Evolutionary conservation across 2,888 invertebrate genomes (phyloP).

Genomic region (Stenoptilia bipunctidactyla): DNA sequence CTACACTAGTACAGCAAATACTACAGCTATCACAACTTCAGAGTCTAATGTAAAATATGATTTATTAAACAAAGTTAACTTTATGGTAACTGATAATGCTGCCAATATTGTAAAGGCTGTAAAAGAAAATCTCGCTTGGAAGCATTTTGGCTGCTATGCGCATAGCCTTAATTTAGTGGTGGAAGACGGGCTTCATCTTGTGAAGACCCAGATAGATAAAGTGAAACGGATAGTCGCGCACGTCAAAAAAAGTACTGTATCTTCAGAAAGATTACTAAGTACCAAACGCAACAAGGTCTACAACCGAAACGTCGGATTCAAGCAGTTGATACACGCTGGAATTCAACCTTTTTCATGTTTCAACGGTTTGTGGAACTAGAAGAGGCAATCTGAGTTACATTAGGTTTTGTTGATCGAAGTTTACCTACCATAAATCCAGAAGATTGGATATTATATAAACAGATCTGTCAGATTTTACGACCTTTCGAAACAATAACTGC

Average conservation of each 20-base stretch:
- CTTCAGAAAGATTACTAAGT: constrained; percentile 16
- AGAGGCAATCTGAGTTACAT: constrained; percentile 14
- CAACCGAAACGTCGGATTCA: constrained; percentile 18
- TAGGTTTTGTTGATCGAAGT: constrained; percentile 11
- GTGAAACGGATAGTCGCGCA: constrained; percentile 15
- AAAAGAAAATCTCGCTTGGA: constrained; percentile 8
- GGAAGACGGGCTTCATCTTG: constrained; percentile 12
- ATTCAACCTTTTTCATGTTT: constrained; percentile 20
- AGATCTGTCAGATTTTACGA: constrained; percentile 13
- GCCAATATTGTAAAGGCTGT: constrained; percentile 17
- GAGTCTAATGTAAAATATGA: constrained; percentile 8
- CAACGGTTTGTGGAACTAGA: constrained; percentile 18
- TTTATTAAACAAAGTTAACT: constrained; percentile 11
- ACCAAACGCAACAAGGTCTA: constrained; percentile 15
- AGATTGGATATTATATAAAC: too few species aligned
- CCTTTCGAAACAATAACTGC: constrained; percentile 16
- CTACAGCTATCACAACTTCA: constrained; percentile 16
- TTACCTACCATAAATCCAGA: constrained; percentile 15
- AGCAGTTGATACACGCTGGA: constrained; percentile 22
- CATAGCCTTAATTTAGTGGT: constrained; percentile 6
- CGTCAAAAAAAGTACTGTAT: constrained; percentile 15
- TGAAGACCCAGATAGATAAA: constrained; percentile 11
- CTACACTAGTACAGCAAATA: constrained; percentile 16
- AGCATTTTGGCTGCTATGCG: constrained; percentile 16
- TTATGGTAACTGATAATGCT: too few species aligned